Percentiles rank a stretch among this genome's conserved stretches.
Evolutionary conservation across 1,140 invertebrate species (phyloP).

Genomic region (Mycetomoellerius zeteki): DNA sequence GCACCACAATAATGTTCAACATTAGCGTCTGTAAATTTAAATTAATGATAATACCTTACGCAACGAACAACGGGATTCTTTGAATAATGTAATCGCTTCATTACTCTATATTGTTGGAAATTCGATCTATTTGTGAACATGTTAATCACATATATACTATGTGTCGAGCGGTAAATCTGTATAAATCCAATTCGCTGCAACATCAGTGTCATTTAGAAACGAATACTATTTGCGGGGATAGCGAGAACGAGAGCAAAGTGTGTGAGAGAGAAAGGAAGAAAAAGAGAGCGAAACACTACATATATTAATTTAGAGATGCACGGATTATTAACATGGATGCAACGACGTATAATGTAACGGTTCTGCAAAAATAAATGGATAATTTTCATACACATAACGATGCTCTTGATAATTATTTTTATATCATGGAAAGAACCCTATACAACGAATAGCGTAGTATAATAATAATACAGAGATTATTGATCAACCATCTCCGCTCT

Average conservation of each 20-base stretch:
- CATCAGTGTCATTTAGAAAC: conserved; percentile 14
- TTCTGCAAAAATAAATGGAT: conserved; percentile 44
- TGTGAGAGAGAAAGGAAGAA: background rate
- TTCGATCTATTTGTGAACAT: conserved; percentile 56
- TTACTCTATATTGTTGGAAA: conserved; percentile 54
- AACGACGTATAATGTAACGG: background rate
- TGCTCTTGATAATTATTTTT: conserved; percentile 53
- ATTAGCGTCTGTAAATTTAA: conserved; percentile 9
- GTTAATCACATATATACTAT: conserved; percentile 51
- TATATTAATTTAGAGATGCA: background rate
- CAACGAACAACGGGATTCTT: conserved; percentile 26
- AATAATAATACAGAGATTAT: conserved; percentile 62
- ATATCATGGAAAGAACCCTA: conserved; percentile 25
- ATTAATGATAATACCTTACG: conserved; percentile 41
- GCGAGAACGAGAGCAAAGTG: background rate
- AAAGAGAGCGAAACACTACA: conserved; percentile 1
- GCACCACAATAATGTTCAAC: background rate
- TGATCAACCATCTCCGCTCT: conserved; percentile 36
- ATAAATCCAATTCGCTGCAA: conserved; percentile 56
- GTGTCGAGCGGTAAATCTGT: conserved; percentile 40
- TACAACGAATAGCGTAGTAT: conserved; percentile 42
- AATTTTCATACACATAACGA: conserved; percentile 24
- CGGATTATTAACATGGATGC: background rate
- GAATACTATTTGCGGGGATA: conserved; percentile 4
- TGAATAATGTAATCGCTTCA: conserved; percentile 65